Conservation (phyloP, 1,140 invertebrate species). For the Drosophila sulfurigaster region DNA sequence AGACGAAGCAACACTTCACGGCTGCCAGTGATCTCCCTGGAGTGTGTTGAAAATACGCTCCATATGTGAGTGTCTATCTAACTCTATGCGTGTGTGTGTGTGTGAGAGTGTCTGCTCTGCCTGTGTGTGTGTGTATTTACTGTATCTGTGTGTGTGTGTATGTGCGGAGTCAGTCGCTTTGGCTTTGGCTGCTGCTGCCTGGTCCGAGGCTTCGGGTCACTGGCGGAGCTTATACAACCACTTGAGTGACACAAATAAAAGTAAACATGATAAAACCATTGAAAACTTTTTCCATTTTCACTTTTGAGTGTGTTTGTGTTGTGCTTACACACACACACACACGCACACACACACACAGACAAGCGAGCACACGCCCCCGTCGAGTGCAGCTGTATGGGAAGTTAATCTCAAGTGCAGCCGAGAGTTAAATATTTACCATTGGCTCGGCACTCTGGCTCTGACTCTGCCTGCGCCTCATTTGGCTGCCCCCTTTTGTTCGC, state of each 20-base stretch:
- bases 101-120: slow-evolving; percentile 24
- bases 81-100: slow-evolving; percentile 4
- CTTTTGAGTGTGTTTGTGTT: slow-evolving; percentile 83
- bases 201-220: slow-evolving; percentile 36
- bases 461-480: slow-evolving; percentile 18
- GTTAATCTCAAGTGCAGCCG: slow-evolving; percentile 81
- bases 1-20: slow-evolving; percentile 61
- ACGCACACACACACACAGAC: slow-evolving; percentile 16
- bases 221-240: slow-evolving; percentile 74
- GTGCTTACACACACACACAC: slow-evolving; percentile 51
- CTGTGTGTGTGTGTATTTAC: slow-evolving; percentile 34
- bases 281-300: slow-evolving; percentile 83
- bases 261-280: slow-evolving; percentile 83
- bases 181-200: slow-evolving; percentile 10
- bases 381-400: slow-evolving; percentile 57
- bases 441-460: slow-evolving; percentile 13
- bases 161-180: slow-evolving; percentile 11
- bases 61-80: slow-evolving; percentile 19
- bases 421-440: slow-evolving; percentile 81
- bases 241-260: slow-evolving; percentile 82
- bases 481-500: slow-evolving; percentile 4
- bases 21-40: slow-evolving; percentile 77
- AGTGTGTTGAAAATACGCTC: slow-evolving; percentile 77
- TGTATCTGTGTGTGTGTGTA: slow-evolving; percentile 47
- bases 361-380: background rate